phyloP scores from a whole-genome alignment of 1,140 invertebrate species.

The Saccostrea cuccullata region DNA sequence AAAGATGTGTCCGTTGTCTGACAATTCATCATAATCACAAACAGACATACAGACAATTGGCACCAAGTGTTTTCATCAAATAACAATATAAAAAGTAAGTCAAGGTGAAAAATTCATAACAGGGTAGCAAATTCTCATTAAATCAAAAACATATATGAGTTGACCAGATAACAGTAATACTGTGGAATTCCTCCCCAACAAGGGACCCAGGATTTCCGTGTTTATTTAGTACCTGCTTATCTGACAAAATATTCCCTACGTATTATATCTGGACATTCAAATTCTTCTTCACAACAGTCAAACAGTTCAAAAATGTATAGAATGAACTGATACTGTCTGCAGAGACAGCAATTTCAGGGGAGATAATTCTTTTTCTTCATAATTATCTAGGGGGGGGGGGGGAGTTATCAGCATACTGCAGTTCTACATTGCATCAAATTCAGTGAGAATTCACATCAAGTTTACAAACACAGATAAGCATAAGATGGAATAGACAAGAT shows the following conservation, averaged over 20 bases:
- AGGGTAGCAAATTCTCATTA: background rate
- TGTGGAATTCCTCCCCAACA: background rate
- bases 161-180: background rate
- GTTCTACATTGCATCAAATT: too few relatives aligned
- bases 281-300: background rate
- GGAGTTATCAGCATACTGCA: background rate
- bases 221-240: conserved; percentile 4
- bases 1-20: background rate
- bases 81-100: background rate
- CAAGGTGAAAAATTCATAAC: background rate
- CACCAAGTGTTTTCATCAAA: background rate
- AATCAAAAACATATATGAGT: background rate
- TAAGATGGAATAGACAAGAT: background rate
- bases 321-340: background rate
- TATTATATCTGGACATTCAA: background rate
- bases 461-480: background rate
- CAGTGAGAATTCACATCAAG: too few relatives aligned
- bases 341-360: background rate
- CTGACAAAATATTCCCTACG: background rate
- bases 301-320: background rate
- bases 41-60: background rate
- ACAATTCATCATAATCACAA: background rate
- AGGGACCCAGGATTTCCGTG: background rate
- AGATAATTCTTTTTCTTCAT: background rate
- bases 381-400: background rate